These are phyloP conservation scores for Pocillopora meandrina DNA, from an alignment of 92 coral and sea anemone genomes.

Conservation along the genomic window DNA sequence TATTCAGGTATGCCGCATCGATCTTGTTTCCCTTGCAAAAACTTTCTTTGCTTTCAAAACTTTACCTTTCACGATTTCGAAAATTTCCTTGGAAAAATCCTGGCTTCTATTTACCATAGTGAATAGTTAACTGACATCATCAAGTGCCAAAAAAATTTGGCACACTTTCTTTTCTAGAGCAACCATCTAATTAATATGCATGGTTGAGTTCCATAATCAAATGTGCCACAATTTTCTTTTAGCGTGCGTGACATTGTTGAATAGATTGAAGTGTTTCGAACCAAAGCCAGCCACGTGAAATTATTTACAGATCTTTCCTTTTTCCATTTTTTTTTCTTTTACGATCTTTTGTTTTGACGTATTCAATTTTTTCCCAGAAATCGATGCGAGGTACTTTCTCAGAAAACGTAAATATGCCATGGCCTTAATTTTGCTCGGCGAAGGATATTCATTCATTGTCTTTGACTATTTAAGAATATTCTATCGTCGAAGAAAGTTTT, in stretches of 20 bases:
- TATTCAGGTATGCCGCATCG: too few species aligned
- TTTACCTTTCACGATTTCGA: too few species aligned
- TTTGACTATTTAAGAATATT: background rate
- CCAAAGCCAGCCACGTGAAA: background rate
- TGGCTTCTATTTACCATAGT: too few species aligned
- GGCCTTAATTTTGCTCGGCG: background rate
- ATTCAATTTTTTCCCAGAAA: conserved; percentile 32
- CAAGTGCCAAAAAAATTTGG: too few species aligned
- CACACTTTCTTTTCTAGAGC: too few species aligned
- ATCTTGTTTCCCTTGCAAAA: too few species aligned
- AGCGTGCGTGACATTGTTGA: background rate
- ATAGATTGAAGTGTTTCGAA: background rate
- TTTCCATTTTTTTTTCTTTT: background rate
- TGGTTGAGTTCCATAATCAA: too few species aligned
- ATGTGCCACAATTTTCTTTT: too few species aligned
- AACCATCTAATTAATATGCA: too few species aligned
- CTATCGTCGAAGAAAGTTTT: background rate
- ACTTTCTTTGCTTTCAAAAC: too few species aligned
- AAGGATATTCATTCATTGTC: background rate
- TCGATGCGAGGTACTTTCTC: conserved; percentile 1
- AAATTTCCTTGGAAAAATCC: too few species aligned
- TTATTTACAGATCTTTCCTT: background rate
- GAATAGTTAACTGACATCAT: too few species aligned
- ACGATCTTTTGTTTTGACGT: background rate
- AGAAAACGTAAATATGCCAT: conserved; percentile 5